Base-by-base conservation (phyloP, 2,797 vertebrate genomes). In the Denticeps clupeoides region DNA sequence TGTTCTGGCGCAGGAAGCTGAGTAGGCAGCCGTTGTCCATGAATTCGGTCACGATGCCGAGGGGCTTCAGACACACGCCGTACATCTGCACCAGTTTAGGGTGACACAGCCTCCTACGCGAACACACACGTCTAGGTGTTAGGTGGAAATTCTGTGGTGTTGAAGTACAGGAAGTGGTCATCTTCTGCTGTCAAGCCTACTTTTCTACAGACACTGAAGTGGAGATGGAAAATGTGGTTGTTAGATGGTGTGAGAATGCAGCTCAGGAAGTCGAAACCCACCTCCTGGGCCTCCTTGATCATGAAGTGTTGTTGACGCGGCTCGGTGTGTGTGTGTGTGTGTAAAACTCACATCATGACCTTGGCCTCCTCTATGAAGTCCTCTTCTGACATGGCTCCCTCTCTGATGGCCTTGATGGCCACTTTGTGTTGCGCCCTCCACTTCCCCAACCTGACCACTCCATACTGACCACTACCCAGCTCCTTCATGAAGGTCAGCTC, bases 281-380 rank as follows among this genome's bases (percentile, higher is more conserved):
- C n/a, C n/a, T n/a, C n/a, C n/a, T n/a, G n/a, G n/a, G n/a, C n/a
- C n/a, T n/a, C n/a, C n/a, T n/a, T n/a, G n/a, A n/a, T n/a, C n/a
- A n/a, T n/a, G n/a, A n/a, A n/a, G n/a, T n/a, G n/a, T n/a, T n/a
- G n/a, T n/a, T n/a, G n/a, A n/a, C n/a, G n/a, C n/a, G n/a, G n/a
- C n/a, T n/a, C n/a, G n/a, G n/a, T n/a, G 44, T 48, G 47, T 43
- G 41, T 24, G 33, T 43, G 50, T 15, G 42, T 29, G 41, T 15
- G 44, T 12, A 27, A 13, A 10, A 75, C 84, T 83, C 64, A 98
- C 94, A 91, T 98, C 94, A 98, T 98, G 46, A 97, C 82, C 68
- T 91, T 95, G 28, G 92, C 94, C 74, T 98, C 94, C 57, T 98
- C 92, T 49, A 94, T 89, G 57, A 97, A 98, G 68, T 98, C 93